Base-by-base conservation (phyloP, 2,113 vertebrate species). In the Mormoops blainvillei region DNA sequence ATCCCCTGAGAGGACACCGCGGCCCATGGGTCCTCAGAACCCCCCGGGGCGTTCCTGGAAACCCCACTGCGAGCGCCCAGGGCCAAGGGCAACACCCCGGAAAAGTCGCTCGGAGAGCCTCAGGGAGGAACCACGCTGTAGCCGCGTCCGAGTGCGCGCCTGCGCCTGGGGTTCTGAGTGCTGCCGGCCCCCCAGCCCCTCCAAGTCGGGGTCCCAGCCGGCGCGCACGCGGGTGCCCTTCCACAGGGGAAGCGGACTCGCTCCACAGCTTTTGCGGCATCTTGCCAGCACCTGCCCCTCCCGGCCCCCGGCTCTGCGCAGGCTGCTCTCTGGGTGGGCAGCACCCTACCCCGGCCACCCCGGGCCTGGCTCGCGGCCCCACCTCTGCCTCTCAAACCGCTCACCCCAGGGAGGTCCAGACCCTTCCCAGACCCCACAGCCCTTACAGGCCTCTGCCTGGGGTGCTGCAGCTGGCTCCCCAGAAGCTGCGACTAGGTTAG, bases 191-290 rank as follows among this genome's bases (percentile, higher is more conserved):
- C 18, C 18, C 7, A 56, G 28, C 56, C 38, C 28, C 54, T 38
- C 20, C 33, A 2, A 24, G 76, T 54, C 20, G 1, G 50, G 74
- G 45, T 15, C 50, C 33, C 28, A 19, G 71, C 26, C 41, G n/a
- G n/a, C 28, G 26, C 11, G 16, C 12, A 16, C 33, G 5, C 2
- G 1, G 10, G 78, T 5, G 54, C 54, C 36, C 54, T 18, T 38
- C 36, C 78, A 38, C 15, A 43, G 36, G 24, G 22, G 78, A 4
- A 18, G 54, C 28, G 1, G 38, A 36, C 12, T 36, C 9, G 22
- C 16, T 33, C 24, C 58, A 20, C 11, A 48, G 45, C 67, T 31
- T 26, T 6, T 16, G 12, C 0, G 6, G 9, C 7, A 0, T 22
- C 15, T 31, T 86, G 61, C 26, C 52, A 7, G 15, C 74, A 4